phyloP scores from a whole-genome alignment of 2,888 invertebrate genomes.

The Lithosia quadra region DNA sequence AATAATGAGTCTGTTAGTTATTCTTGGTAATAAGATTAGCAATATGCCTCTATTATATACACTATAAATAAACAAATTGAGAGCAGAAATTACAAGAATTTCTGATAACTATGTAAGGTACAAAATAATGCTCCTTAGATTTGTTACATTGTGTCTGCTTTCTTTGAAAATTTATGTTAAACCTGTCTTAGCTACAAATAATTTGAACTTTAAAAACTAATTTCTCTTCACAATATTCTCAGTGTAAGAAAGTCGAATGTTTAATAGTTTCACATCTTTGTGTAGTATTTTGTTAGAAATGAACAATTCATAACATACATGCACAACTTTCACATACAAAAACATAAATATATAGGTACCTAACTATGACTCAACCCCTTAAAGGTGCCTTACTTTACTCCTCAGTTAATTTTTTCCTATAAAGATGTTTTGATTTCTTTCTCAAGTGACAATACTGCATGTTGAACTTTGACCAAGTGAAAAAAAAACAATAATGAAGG shows the following conservation, averaged over 20 bases:
- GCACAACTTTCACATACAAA: background rate
- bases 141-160: too few relatives aligned
- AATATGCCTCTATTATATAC: background rate
- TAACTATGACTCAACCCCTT: background rate
- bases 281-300: background rate
- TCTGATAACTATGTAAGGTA: too few relatives aligned
- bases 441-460: slow-evolving; percentile 7
- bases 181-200: too few relatives aligned
- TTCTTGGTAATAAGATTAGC: background rate
- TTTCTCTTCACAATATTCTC: background rate
- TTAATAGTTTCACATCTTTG: background rate
- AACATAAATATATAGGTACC: background rate
- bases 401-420: background rate
- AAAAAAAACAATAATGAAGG: slow-evolving; percentile 47
- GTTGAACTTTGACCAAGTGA: slow-evolving; percentile 33
- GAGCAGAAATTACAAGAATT: background rate
- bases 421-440: background rate
- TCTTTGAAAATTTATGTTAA: too few relatives aligned
- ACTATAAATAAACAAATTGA: background rate
- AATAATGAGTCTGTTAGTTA: background rate
- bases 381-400: too few relatives aligned
- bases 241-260: background rate
- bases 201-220: background rate
- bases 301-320: background rate
- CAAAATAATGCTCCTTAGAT: too few relatives aligned